Evolutionary conservation across 2,113 vertebrate species (phyloP).

Genomic region (Archilochus colubris): DNA sequence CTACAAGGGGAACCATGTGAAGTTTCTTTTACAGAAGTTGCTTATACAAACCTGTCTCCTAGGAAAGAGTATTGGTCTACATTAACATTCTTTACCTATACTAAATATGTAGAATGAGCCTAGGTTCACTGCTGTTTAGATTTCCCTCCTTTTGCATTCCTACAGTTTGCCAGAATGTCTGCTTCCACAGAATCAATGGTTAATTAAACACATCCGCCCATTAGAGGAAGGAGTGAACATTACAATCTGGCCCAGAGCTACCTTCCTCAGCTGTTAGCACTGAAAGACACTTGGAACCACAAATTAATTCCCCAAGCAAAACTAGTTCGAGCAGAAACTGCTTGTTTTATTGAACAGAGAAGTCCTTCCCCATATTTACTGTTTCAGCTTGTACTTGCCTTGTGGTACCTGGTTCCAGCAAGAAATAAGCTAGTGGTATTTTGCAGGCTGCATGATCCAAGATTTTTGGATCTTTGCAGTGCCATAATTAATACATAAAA

Average conservation of each 20-base stretch:
- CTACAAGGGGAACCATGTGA: background rate
- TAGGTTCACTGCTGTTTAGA: conserved; percentile 8
- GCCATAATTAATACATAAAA: background rate
- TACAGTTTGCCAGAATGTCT: conserved; percentile 52
- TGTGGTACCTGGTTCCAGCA: background rate
- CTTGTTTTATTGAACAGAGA: conserved; percentile 24
- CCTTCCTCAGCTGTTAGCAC: conserved; percentile 61
- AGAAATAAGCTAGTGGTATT: background rate
- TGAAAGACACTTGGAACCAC: conserved; percentile 60
- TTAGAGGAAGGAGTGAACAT: conserved; percentile 49
- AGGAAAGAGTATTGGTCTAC: conserved; percentile 24
- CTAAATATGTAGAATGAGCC: background rate
- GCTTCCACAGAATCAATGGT: conserved; percentile 59
- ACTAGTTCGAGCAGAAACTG: conserved; percentile 52
- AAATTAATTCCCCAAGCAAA: conserved; percentile 43
- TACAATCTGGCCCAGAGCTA: conserved; percentile 52
- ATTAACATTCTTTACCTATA: background rate
- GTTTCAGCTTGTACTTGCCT: conserved; percentile 5
- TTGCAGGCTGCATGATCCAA: background rate
- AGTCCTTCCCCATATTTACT: background rate
- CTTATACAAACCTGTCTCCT: background rate
- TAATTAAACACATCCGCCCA: conserved; percentile 69
- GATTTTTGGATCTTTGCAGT: background rate
- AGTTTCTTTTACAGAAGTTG: background rate
- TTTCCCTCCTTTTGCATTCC: conserved; percentile 39